Evolutionary conservation across 1,140 invertebrate genomes (phyloP), one percentile per base, ranked within the genome.

Genomic region (Euura lappo): DNA sequence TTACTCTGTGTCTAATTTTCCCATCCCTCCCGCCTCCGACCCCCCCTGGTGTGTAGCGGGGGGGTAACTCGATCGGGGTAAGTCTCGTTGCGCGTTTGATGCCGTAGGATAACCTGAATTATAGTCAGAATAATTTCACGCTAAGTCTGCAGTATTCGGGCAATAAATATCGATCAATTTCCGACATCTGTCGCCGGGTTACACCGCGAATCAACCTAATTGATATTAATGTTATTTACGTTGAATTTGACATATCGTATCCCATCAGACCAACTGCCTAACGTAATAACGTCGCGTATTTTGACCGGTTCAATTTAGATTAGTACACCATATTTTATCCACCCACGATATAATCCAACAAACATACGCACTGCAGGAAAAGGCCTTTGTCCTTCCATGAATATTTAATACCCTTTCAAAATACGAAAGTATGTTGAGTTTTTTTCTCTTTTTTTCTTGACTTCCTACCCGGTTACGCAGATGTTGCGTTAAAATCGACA

Each of bases 141-240:
- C 28, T 68, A 68, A 68, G 44, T 68, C 66, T 68, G 44, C 28
- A 28, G 51, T n/a, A 6, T 8, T 8, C 13, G 66, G 10, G 66
- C 66, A 28, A 68, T 68, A 68, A 68, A 68, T 68, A 68, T 68
- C 66, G 66, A 68, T 68, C 66, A 42, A 44, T 68, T 11, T 68
- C 66, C 66, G 66, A 68, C 66, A 68, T 68, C 66, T 68, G 66
- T 68, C 66, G 66, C 13, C 66, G 66, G 66, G 11, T 68, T 68
- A 68, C 28, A 68, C 66, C 42, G 44, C 66, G 66, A 68, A 68
- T 68, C 42, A 68, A 42, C 66, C 66, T 68, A 68, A 68, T 68
- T 42, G 66, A 68, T 68, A 68, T 68, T 68, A 68, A 68, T 44
- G 66, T 44, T 68, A 4, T 68, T 68, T 68, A 60, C 13, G 51